Evolutionary conservation across 2,113 vertebrate genomes (phyloP), one percentile per base, ranked within the genome.

Genomic region (Romanogobio albipinnatus): DNA sequence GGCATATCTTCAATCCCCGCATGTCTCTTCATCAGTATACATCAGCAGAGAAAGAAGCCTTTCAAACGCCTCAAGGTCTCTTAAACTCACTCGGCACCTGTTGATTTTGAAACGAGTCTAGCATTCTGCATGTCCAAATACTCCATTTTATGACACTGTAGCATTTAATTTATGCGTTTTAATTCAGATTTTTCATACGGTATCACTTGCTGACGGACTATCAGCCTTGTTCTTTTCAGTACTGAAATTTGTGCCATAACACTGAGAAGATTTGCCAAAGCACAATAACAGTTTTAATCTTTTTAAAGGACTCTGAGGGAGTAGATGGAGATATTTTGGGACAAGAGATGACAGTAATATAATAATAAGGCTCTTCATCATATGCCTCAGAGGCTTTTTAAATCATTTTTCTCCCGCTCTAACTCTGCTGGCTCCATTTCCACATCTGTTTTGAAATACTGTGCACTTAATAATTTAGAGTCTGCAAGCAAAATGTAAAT

Each of bases 21-120:
- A 80, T 22, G 36, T 76, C 83, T 87, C 76, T 70, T 82, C 36
- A 86, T 83, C 56, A 56, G 77, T 61, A 77, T 53, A 24, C 43
- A 43, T 19, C 53, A 49, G 29, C 22, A 11, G 6, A 66, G 58
- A 61, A 85, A 19, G 7, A 70, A 70, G 19, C n/a, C 64, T 71
- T 82, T 83, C 73, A 51, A 84, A 33, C 0, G 80, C 49, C 43
- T 75, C 73, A 36, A 51, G 43, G 71, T 81, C 74, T 85, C 80
- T 47, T 82, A 10, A 49, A 11, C 39, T 80, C 53, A 56, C 26
- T 15, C n/a, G 7, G 47, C 17, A 14, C 64, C 33, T 73, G 51
- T 71, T 76, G 53, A 39, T 36, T 77, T 13, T 58, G 51, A 77
- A 45, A 26, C 19, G 13, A 0, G 15, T 13, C 75, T 77, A 13